Conservation (phyloP, 92 coral and sea anemone species). For the Heteractis magnifica region DNA sequence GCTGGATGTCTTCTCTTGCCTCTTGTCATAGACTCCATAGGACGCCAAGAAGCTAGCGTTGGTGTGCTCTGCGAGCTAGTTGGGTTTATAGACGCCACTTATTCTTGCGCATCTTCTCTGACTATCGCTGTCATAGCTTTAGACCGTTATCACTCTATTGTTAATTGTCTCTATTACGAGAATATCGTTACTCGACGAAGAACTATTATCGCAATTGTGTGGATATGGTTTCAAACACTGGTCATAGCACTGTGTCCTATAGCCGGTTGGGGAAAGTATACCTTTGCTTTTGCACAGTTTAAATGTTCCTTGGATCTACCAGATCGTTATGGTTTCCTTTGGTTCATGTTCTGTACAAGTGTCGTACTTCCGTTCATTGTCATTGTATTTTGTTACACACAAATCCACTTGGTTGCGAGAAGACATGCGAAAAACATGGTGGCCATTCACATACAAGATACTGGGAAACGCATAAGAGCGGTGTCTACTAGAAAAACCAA, state of each 20-base stretch:
- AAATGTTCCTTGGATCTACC: conserved; percentile 69
- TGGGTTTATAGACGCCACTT: conserved; percentile 82
- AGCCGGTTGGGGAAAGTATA: conserved; percentile 78
- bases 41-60: conserved; percentile 15
- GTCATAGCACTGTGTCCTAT: conserved; percentile 70
- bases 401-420: conserved; percentile 92
- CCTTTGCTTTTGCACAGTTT: conserved; percentile 55
- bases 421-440: conserved; percentile 88
- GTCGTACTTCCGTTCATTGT: conserved; percentile 64
- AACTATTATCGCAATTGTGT: conserved; percentile 64
- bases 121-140: conserved; percentile 84
- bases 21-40: conserved; percentile 62
- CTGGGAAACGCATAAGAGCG: conserved; percentile 65
- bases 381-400: conserved; percentile 83
- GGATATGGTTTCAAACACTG: conserved; percentile 80
- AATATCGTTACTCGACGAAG: conserved; percentile 74
- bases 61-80: conserved; percentile 57
- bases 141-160: conserved; percentile 90
- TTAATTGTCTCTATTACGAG: conserved; percentile 93
- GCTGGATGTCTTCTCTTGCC: conserved; percentile 77
- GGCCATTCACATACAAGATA: conserved; percentile 85
- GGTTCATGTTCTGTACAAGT: conserved; percentile 55
- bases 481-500: conserved; percentile 77
- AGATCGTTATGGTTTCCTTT: conserved; percentile 67
- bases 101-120: conserved; percentile 76